Base-by-base conservation (phyloP, 2,888 invertebrate genomes). In the Trachelus tabidus region DNA sequence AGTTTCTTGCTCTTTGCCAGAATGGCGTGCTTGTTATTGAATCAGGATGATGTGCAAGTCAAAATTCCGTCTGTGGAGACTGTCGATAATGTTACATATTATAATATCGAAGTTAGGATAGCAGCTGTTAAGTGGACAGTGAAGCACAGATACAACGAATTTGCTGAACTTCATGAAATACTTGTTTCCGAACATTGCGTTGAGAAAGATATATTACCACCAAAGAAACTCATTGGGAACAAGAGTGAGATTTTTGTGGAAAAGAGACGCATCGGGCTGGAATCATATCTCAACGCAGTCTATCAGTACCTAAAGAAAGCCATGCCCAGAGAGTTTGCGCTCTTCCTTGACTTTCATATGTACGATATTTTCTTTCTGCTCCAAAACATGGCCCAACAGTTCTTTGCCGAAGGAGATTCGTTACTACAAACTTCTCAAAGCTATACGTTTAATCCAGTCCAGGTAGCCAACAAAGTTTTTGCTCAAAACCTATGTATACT, bases 161-260 rank as follows among this genome's bases (percentile, higher is more conserved):
- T 98, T 92, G 95, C 95, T 83, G 96, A 97, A 78, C 93, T 98
- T 23, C 97, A 98, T 91, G 96, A 97, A 76, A 95, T 95, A 88
- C 93, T 98, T n/a, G 95, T 97, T 0, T 91, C 93, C 4, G 96
- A 96, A 86, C 96, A 96, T 91, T 96, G 96, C 76, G 94, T 97
- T 4, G 95, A 96, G 11, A 97, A 96, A 89, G 97, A 97, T 86
- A 93, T 97, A 79, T 92, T 99, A 30, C 99, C 99, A 15, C 98
- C 98, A 0, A 99, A 99, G 92, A 98, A 98, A 92, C 94, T 97
- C 4, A 95, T 98, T 86, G 96, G 98, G 1, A 98, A 98, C 89
- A 97, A 96, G 91, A 96, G 96, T 82, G 96, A 97, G 0, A 93
- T 94, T 78, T 99, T 99, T 90, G 94, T 99, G 1, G 96, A 97